Conservation (phyloP, 2,888 invertebrate genomes). For the Tryphoninae sp. region DNA sequence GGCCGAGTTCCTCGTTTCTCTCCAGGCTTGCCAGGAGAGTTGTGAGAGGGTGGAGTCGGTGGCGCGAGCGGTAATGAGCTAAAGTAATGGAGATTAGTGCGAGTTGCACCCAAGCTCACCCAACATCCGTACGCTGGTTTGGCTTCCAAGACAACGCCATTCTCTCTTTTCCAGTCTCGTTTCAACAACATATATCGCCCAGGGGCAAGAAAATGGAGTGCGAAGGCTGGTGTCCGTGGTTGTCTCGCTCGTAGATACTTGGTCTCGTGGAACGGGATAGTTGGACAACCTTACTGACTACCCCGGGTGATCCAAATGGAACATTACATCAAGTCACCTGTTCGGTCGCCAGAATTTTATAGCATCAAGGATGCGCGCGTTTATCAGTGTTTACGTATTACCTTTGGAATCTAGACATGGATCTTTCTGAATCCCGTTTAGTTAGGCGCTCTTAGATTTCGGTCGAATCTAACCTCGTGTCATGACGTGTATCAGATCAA, state of each 20-base stretch:
- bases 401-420: too few relatives aligned
- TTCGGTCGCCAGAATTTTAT: too few relatives aligned
- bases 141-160: conserved; percentile 54
- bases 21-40: conserved; percentile 33
- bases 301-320: not conserved
- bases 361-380: too few relatives aligned
- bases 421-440: too few relatives aligned
- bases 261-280: not conserved
- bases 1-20: conserved; percentile 54
- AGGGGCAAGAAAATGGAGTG: conserved; percentile 19
- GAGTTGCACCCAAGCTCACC: conserved; percentile 55
- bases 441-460: too few relatives aligned
- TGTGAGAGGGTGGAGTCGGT: conserved; percentile 38
- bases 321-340: not conserved
- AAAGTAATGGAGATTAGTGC: conserved; percentile 78
- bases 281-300: not conserved
- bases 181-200: conserved; percentile 36
- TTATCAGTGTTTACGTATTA: too few relatives aligned
- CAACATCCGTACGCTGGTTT: conserved; percentile 60
- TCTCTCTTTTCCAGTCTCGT: conserved; percentile 42
- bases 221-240: conserved; percentile 13
- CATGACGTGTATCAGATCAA: too few relatives aligned
- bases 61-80: conserved; percentile 71
- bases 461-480: too few relatives aligned
- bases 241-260: conserved; percentile 5